Base-by-base conservation (phyloP, 2,888 invertebrate species). In the Erannis defoliaria region DNA sequence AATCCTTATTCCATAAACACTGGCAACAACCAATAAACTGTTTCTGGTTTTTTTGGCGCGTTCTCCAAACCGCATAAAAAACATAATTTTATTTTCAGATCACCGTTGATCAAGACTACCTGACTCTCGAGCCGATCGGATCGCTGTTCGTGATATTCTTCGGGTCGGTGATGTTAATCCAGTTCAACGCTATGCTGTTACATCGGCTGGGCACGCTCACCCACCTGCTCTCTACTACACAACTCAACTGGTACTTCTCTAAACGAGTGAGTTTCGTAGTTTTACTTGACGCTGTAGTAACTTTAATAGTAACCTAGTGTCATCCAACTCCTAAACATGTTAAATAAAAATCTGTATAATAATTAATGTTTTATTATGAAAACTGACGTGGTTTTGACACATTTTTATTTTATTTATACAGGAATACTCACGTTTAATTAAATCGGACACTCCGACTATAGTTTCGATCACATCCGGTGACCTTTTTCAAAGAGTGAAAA, bases 131-230 rank as follows among this genome's bases (percentile, higher is more conserved):
- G 87, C 99, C 99, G 0, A 98, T 99, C 71, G 98, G 99, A 85
- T 94, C 99, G 19, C 96, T 99, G 14, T 99, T 99, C 85, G 96
- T 99, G 64, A 95, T 98, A 85, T 99, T 99, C 94, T 99, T 99
- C 92, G 98, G 98, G 6, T 93, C 97, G 45, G 98, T 99, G 89
- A 94, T 99, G 89, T 84, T 98, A 16, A 97, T 99, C 66, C 99
- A 99, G 93, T 99, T 99, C 90, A 94, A 96, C 16, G 99, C 98
- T 53, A 99, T 99, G 99, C 89, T 99, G 92, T 96, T 98, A 94
- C 99, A 99, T 95, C 96, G 99, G 43, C 97, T 99, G 78, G 98
- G 98, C 66, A 99, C 99, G 0, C 92, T 99, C 59, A 97, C 98
- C 0, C 99, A 99, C 85, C 97, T 99, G 78, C 93, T 99, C 72